These are phyloP conservation scores for Archips xylosteana DNA, from an alignment of 2,888 invertebrate genomes.

Conservation along the genomic window DNA sequence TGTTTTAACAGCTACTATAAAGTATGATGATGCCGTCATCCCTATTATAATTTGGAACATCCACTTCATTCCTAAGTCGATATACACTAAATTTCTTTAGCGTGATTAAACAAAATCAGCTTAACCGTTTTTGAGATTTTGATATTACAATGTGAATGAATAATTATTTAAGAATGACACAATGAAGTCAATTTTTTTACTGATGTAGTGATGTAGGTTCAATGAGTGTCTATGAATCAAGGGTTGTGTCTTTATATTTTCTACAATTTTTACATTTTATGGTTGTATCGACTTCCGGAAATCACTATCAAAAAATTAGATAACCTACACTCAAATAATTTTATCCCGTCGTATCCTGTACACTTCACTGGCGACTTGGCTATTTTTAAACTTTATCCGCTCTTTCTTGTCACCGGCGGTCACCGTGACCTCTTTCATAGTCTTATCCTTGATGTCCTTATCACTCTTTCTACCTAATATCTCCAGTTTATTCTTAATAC, in stretches of 20 bases:
- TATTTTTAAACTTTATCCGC: slow-evolving; percentile 77
- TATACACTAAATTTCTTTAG: neutral
- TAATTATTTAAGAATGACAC: too few relatives aligned
- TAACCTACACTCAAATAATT: slow-evolving; percentile 59
- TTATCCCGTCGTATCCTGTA: slow-evolving; percentile 74
- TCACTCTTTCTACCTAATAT: slow-evolving; percentile 56
- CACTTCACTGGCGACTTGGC: slow-evolving; percentile 75
- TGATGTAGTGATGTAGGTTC: too few relatives aligned
- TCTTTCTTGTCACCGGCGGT: slow-evolving; percentile 51
- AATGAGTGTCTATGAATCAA: too few relatives aligned
- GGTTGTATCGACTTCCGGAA: neutral
- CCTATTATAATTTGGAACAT: neutral
- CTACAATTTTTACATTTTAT: too few relatives aligned
- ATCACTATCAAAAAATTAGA: neutral
- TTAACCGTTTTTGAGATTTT: too few relatives aligned
- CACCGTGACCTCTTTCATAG: slow-evolving; percentile 52
- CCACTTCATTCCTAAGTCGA: slow-evolving; percentile 1
- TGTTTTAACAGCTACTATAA: too few relatives aligned
- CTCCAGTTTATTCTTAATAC: slow-evolving; percentile 54
- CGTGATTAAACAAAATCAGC: too few relatives aligned
- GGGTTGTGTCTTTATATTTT: too few relatives aligned
- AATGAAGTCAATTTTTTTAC: too few relatives aligned
- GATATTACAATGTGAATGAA: too few relatives aligned
- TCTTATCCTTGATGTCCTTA: slow-evolving; percentile 49
- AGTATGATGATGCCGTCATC: too few relatives aligned